A percentile compares a stretch with the other conserved stretches of the same genome.
Conservation (phyloP, 2,888 invertebrate genomes). For the Epinotia demarniana region DNA sequence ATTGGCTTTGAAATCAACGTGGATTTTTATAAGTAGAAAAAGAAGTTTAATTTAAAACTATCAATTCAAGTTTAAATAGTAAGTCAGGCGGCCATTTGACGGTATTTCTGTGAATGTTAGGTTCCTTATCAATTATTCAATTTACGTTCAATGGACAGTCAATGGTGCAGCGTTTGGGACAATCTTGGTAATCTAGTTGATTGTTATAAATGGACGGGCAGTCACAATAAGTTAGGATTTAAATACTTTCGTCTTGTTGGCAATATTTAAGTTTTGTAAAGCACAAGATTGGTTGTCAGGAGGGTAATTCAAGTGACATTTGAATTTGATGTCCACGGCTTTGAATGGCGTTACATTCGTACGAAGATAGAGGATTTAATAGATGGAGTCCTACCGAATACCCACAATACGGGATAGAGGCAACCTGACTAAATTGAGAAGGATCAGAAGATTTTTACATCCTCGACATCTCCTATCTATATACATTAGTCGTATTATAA, state of each 20-base stretch:
- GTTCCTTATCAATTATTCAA: slow-evolving; percentile 47
- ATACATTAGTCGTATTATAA: too few relatives aligned
- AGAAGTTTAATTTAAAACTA: background rate
- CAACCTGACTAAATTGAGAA: too few relatives aligned
- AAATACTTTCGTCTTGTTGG: background rate
- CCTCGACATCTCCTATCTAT: too few relatives aligned
- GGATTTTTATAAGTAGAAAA: background rate
- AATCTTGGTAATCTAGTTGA: slow-evolving; percentile 47
- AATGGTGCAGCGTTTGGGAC: slow-evolving; percentile 42
- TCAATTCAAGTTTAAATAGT: background rate
- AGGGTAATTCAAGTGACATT: too few relatives aligned
- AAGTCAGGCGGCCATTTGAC: background rate
- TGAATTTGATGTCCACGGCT: too few relatives aligned
- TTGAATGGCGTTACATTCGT: too few relatives aligned
- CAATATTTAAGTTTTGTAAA: background rate
- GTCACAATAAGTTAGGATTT: background rate
- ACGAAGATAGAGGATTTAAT: too few relatives aligned
- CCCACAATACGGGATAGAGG: too few relatives aligned
- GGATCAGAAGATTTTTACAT: too few relatives aligned
- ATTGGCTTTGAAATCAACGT: too few relatives aligned
- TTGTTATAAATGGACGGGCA: slow-evolving; percentile 25
- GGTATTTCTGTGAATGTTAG: slow-evolving; percentile 24
- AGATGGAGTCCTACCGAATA: too few relatives aligned
- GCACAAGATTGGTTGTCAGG: too few relatives aligned
- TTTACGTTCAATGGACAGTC: slow-evolving; percentile 35